Evolutionary conservation across 2,797 vertebrate genomes (phyloP), one percentile per base, ranked within the genome.

Genomic region (Brachymystax lenok): DNA sequence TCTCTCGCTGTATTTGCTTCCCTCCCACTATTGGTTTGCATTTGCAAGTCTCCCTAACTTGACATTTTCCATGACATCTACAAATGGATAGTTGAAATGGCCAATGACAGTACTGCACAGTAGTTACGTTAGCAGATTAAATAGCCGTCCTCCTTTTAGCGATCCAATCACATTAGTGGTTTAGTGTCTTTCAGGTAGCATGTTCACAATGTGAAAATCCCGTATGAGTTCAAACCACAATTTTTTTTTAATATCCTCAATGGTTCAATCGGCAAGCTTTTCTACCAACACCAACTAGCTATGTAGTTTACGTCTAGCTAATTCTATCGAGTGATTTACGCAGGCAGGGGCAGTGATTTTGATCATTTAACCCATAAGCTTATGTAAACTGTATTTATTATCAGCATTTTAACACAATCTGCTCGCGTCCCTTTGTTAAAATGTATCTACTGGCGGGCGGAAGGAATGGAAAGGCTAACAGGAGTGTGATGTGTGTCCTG

Each of bases 391-490:
- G 76, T 28, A 0, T 74, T 51, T 2, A 2, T 7, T 85, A 75
- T 71, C 24, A 19, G 24, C 51, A 54, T 52, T 27, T 27, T 24
- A 71, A 71, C 64, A 67, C 30, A 73, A 84, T 4, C 27, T 33
- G 19, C 16, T 24, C 30, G 13, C 51, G 67, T 64, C 24, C 17
- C 54, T 24, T 27, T 24, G 74, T 75, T 79, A 84, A 86, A 74
- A 95, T 95, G 94, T 72, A 82, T 80, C 21, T 77, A 35, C 63
- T 33, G 85, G 85, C 82, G 74, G 85, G 76, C 67, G 74, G 83
- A 69, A 76, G 88, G 84, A 79, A 73, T 21, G 88, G 84, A 82
- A 86, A 82, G 80, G 77, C 80, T 63, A 66, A 17, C 16, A 71
- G 52, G 73, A 87, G 50, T 64, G 76, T 80, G 68, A 68, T 83